Conservation (phyloP, 2,797 vertebrate species). For the Benthosema pterotum region DNA sequence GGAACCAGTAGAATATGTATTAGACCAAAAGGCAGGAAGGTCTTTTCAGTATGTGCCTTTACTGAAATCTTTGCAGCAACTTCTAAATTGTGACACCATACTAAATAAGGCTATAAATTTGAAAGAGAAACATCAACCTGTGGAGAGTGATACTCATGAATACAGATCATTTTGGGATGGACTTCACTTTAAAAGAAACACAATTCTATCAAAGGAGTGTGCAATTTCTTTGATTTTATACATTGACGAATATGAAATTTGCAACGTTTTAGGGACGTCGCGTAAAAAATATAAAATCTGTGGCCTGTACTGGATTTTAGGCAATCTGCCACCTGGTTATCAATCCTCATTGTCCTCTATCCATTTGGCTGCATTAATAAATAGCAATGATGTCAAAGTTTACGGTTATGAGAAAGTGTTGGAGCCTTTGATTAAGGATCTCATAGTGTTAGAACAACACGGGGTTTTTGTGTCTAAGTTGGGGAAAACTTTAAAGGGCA, state of each 20-base stretch:
- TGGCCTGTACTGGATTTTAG: constrained; percentile 35
- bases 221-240: constrained; percentile 21
- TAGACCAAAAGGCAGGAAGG: constrained; percentile 27
- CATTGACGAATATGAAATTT: constrained; percentile 27
- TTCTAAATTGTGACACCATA: constrained; percentile 25
- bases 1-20: constrained; percentile 31
- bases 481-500: constrained; percentile 10
- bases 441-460: constrained; percentile 22
- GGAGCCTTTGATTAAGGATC: constrained; percentile 30
- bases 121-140: constrained; percentile 28
- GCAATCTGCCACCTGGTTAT: constrained; percentile 32
- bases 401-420: constrained; percentile 19
- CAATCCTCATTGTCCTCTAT: constrained; percentile 24
- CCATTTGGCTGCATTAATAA: constrained; percentile 32
- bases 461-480: constrained; percentile 24
- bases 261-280: constrained; percentile 31
- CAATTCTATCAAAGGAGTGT: constrained; percentile 23
- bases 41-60: constrained; percentile 28
- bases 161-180: constrained; percentile 32
- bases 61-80: constrained; percentile 33
- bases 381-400: constrained; percentile 27
- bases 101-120: constrained; percentile 30
- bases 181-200: constrained; percentile 10
- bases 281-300: constrained; percentile 32
- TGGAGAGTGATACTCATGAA: constrained; percentile 3